Evolutionary conservation across 1,140 invertebrate genomes (phyloP), one percentile per base, ranked within the genome.

Genomic region (Megathymus violae): DNA sequence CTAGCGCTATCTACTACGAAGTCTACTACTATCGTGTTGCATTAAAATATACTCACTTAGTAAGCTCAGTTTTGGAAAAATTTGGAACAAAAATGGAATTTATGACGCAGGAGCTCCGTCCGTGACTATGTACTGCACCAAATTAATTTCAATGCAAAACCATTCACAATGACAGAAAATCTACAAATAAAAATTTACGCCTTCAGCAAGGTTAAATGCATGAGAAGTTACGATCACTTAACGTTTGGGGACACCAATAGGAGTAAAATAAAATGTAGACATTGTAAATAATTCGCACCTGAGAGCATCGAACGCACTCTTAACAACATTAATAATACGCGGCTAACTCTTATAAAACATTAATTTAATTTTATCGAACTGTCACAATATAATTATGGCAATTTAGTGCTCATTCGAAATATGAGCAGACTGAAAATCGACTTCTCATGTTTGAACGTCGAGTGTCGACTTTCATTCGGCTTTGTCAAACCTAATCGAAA

Each of bases 151-250:
- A 43, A 43, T 56, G n/a, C n/a, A 58, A 44, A 44, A 25, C 25
- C 44, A 58, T 46, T 43, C 43, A 58, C 41, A 46, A 46, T 25
- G 27, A 43, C 51, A 54, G 58, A 60, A 64, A 66, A 76, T 72
- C 65, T 71, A 79, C 71, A 78, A 66, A 67, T 71, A 74, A 59
- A 69, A 62, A 81, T 65, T 66, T 88, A 88, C 83, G 85, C 83
- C 80, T 65, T 85, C 74, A 80, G 77, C 69, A 64, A 75, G 81
- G 82, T 86, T 86, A 86, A 88, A 88, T 88, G 85, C 82, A 85
- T 72, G 63, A 22, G n/a, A 19, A 71, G 70, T 73, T 70, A 76
- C 46, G 40, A 62, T 67, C 67, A 67, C 74, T 68, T 69, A 67
- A 58, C 44, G 54, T 58, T 46, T 46, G 25, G n/a, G 27, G 17